Evolutionary conservation across 2,888 invertebrate genomes (phyloP).

Genomic region (Gymnocheta viridis): DNA sequence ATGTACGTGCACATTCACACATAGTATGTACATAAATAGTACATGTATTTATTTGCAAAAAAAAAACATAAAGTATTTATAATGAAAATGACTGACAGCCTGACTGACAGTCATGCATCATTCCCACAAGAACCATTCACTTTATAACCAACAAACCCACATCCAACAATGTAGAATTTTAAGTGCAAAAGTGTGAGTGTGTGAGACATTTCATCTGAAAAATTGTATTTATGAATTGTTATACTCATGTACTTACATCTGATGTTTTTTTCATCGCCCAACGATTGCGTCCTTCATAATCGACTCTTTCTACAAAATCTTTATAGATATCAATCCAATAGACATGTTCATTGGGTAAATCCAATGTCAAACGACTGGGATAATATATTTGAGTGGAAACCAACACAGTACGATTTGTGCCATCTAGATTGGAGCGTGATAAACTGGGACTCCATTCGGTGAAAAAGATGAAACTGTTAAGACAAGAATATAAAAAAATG

Average conservation of each 20-base stretch:
- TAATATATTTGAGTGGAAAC: constrained; percentile 88
- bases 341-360: constrained; percentile 87
- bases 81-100: not conserved
- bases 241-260: constrained; percentile 75
- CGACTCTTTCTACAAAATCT: constrained; percentile 89
- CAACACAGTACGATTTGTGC: constrained; percentile 84
- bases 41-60: not conserved
- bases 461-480: constrained; percentile 87
- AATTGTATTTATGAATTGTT: constrained; percentile 10
- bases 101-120: not conserved
- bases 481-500: not conserved
- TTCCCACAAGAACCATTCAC: not conserved
- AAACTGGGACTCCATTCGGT: constrained; percentile 88
- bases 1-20: too few relatives aligned
- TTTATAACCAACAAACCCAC: not conserved
- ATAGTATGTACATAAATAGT: not conserved
- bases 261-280: constrained; percentile 80
- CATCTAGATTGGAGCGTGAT: constrained; percentile 86
- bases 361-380: constrained; percentile 88
- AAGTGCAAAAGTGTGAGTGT: not conserved
- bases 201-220: not conserved
- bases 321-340: constrained; percentile 93
- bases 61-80: not conserved
- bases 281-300: constrained; percentile 88
- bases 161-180: not conserved